phyloP scores from a whole-genome alignment of 2,888 invertebrate genomes.

The Ectemnius cavifrons region DNA sequence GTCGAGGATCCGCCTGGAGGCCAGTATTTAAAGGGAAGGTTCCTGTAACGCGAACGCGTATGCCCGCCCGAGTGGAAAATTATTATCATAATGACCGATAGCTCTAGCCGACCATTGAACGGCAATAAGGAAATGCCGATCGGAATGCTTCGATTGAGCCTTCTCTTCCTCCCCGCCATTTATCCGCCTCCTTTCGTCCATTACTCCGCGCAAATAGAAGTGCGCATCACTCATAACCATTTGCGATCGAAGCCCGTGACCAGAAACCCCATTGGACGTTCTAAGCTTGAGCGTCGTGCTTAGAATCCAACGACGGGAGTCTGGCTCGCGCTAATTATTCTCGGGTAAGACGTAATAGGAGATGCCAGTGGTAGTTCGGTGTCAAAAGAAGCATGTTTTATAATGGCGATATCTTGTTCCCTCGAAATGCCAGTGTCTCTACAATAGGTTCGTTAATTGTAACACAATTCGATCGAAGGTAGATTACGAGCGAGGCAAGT shows the following conservation, averaged over 20 bases:
- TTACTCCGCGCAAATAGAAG: slow-evolving; percentile 58
- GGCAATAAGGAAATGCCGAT: slow-evolving; percentile 75
- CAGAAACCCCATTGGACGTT: slow-evolving; percentile 35
- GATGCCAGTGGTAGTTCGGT: no score
- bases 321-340: no score
- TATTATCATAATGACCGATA: slow-evolving; percentile 72
- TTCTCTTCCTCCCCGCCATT: slow-evolving; percentile 16
- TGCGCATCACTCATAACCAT: slow-evolving; percentile 36
- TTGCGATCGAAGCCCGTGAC: slow-evolving; percentile 20
- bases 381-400: slow-evolving; percentile 25
- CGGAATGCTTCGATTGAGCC: slow-evolving; percentile 71
- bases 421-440: no score
- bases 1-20: background rate
- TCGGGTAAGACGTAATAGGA: no score
- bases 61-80: slow-evolving; percentile 69
- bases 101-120: slow-evolving; percentile 61
- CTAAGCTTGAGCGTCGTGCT: no score
- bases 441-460: no score
- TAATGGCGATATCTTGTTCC: slow-evolving; percentile 4
- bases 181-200: slow-evolving; percentile 31
- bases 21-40: slow-evolving; percentile 50
- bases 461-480: no score
- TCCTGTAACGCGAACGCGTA: slow-evolving; percentile 42
- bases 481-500: no score
- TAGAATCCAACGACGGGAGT: no score